These are phyloP conservation scores for Pampus argenteus DNA, from an alignment of 2,797 vertebrate species.

Conservation along the genomic window DNA sequence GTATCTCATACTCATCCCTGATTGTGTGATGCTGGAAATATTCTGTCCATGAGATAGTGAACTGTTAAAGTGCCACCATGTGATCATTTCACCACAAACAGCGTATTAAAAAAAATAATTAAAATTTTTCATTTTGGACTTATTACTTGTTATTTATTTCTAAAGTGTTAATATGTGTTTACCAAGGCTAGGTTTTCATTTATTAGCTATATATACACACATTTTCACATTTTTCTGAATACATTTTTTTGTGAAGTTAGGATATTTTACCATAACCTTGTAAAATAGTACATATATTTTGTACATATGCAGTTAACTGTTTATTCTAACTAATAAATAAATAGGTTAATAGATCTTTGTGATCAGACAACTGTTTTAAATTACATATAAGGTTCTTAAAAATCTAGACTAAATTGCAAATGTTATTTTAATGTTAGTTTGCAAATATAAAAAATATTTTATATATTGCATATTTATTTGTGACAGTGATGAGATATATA, in stretches of 20 bases:
- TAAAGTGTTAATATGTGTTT: conserved; percentile 6
- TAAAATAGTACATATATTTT: neutral
- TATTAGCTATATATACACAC: too few species aligned
- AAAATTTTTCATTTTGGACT: conserved; percentile 31
- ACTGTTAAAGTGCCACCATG: conserved; percentile 34
- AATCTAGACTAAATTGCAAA: conserved; percentile 11
- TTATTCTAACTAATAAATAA: conserved; percentile 15
- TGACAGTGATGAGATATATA: neutral
- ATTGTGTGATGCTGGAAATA: conserved; percentile 42
- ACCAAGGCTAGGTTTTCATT: conserved; percentile 1
- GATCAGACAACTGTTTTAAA: conserved; percentile 15
- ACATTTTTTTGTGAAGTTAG: neutral
- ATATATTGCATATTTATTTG: conserved; percentile 24
- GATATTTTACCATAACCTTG: neutral
- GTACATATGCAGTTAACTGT: conserved; percentile 1
- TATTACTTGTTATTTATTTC: conserved; percentile 2
- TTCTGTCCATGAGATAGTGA: conserved; percentile 31
- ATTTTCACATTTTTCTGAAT: conserved; percentile 16
- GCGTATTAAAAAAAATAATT: conserved; percentile 23
- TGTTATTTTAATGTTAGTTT: conserved; percentile 30
- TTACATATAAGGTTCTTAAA: neutral
- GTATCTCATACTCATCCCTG: conserved; percentile 48
- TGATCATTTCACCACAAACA: conserved; percentile 45
- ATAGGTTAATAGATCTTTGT: conserved; percentile 5
- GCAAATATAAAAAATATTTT: conserved; percentile 13